phyloP scores from a whole-genome alignment of 2,888 invertebrate species.

The Strigamia crassipes region DNA sequence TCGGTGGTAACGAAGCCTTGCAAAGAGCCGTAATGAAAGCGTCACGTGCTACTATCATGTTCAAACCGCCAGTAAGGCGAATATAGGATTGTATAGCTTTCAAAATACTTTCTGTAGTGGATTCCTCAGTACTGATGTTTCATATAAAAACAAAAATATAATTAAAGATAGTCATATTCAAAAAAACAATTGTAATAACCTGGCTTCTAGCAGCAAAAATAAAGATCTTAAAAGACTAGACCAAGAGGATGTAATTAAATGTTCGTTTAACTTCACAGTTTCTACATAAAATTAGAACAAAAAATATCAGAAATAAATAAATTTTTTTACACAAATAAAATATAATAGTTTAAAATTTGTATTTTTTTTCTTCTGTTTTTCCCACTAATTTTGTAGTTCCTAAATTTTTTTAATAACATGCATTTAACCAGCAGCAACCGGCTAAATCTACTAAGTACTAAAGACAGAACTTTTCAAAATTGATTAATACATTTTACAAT shows the following conservation, averaged over 20 bases:
- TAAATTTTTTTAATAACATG: too few relatives aligned
- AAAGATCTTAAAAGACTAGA: constrained; percentile 89
- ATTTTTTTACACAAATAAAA: too few relatives aligned
- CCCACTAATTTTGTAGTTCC: too few relatives aligned
- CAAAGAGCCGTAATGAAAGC: constrained; percentile 94
- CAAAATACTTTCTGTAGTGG: constrained; percentile 85
- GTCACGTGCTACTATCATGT: constrained; percentile 78
- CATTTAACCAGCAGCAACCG: too few relatives aligned
- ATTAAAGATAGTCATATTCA: constrained; percentile 55
- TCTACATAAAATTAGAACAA: too few relatives aligned
- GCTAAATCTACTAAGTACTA: too few relatives aligned
- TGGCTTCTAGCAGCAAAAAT: constrained; percentile 89
- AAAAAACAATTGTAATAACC: too few relatives aligned
- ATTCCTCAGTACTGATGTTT: constrained; percentile 79
- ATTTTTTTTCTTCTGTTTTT: too few relatives aligned
- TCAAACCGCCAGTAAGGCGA: constrained; percentile 83
- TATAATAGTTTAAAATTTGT: too few relatives aligned
- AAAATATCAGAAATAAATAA: too few relatives aligned
- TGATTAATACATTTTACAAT: too few relatives aligned
- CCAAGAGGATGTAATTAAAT: constrained; percentile 93
- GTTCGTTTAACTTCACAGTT: constrained; percentile 64
- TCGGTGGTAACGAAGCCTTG: constrained; percentile 93
- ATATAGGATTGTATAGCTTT: constrained; percentile 90
- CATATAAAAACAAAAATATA: not conserved
- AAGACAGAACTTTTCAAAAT: too few relatives aligned